These are phyloP conservation scores for Macrophya alboannulata DNA, from an alignment of 2,888 invertebrate species.

Conservation along the genomic window DNA sequence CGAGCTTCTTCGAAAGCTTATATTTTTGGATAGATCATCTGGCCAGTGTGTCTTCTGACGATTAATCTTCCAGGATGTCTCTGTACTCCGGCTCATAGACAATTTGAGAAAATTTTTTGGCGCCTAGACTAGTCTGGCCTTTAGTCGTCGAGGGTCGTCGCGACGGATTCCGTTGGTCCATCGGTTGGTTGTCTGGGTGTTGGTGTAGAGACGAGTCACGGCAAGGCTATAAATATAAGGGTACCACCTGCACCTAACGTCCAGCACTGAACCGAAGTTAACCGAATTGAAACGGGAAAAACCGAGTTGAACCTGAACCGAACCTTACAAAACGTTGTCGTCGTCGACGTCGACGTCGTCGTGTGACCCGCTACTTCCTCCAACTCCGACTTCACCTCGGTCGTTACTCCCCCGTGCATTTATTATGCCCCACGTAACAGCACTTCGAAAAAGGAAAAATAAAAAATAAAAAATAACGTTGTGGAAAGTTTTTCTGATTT, in stretches of 20 bases:
- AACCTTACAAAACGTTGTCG: slow-evolving; percentile 23
- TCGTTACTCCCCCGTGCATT: slow-evolving; percentile 19
- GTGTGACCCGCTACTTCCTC: slow-evolving; percentile 2
- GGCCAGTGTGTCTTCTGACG: too few species aligned
- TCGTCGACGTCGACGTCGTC: neutral
- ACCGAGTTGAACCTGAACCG: slow-evolving; percentile 41
- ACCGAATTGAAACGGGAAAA: slow-evolving; percentile 59
- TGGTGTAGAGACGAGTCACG: slow-evolving; percentile 73
- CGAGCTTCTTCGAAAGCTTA: too few species aligned
- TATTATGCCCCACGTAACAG: slow-evolving; percentile 16
- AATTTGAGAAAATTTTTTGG: slow-evolving; percentile 20
- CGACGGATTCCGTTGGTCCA: slow-evolving; percentile 37
- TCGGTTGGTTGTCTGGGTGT: slow-evolving; percentile 51
- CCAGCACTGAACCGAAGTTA: slow-evolving; percentile 73
- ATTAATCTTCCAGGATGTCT: neutral
- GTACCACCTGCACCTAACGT: slow-evolving; percentile 77
- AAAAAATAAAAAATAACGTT: neutral
- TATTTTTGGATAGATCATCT: too few species aligned
- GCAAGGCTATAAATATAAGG: slow-evolving; percentile 75
- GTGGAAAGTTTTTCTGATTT: neutral
- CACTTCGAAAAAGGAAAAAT: neutral
- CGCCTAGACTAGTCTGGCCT: slow-evolving; percentile 30
- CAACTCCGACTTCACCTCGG: neutral
- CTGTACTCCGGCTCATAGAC: neutral
- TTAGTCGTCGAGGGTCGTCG: slow-evolving; percentile 11